Evolutionary conservation across 2,888 invertebrate species (phyloP).

Genomic region (Pyrrhosoma nymphula): DNA sequence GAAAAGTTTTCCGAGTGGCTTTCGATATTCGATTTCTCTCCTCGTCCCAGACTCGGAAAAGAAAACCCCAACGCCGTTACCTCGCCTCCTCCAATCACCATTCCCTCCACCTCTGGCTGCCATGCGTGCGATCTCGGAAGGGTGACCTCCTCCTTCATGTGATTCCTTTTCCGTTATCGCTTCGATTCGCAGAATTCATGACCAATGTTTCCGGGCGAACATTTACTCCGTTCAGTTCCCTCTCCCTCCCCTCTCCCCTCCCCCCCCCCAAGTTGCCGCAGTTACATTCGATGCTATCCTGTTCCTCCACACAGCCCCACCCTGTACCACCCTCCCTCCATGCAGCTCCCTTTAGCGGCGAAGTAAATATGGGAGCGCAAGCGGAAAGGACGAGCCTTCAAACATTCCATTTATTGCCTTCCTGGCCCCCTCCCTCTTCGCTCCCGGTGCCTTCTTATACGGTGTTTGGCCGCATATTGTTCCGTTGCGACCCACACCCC

Average conservation of each 20-base stretch:
- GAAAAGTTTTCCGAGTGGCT: background rate
- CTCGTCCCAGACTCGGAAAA: background rate
- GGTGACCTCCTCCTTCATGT: background rate
- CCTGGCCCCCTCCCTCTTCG: background rate
- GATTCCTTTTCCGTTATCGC: slow-evolving; percentile 23
- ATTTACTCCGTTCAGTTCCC: background rate
- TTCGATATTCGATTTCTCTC: background rate
- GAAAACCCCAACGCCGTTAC: background rate
- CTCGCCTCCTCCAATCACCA: background rate
- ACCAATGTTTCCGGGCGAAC: background rate
- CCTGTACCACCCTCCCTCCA: background rate
- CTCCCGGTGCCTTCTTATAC: background rate
- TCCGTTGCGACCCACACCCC: background rate
- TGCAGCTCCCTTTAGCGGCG: background rate
- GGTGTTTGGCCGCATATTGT: slow-evolving; percentile 7
- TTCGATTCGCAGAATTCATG: slow-evolving; percentile 3
- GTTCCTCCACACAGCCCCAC: background rate
- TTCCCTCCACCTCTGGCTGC: background rate
- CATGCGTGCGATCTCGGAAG: background rate
- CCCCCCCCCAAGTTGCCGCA: background rate
- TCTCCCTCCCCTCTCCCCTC: too few relatives aligned
- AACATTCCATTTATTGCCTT: background rate
- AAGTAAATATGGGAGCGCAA: background rate
- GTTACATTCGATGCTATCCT: background rate
- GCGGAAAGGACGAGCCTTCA: background rate